Conservation (phyloP, 1,140 invertebrate species). For the Cataglyphis hispanica region DNA sequence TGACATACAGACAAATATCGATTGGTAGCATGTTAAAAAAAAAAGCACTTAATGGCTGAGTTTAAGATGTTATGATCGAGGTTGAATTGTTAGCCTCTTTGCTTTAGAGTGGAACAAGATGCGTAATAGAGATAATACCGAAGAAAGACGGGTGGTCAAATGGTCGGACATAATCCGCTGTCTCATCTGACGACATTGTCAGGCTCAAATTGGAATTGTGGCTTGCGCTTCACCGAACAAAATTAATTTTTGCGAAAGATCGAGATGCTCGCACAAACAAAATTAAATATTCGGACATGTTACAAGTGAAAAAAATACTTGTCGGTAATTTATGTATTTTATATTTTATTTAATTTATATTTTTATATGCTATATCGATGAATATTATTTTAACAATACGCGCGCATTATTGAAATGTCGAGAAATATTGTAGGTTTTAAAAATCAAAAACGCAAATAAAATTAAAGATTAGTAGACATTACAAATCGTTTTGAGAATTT, state of each 20-base stretch:
- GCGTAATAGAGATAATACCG: conserved; percentile 51
- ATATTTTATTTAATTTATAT: conserved; percentile 21
- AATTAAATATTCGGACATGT: conserved; percentile 31
- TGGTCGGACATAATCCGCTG: conserved; percentile 49
- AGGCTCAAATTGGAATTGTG: conserved; percentile 32
- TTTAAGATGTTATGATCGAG: conserved; percentile 52
- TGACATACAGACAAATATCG: conserved; percentile 36
- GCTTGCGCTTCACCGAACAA: conserved; percentile 23
- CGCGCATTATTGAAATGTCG: background rate
- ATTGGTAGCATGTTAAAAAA: conserved; percentile 28
- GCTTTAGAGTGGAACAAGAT: conserved; percentile 58
- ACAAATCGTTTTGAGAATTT: background rate
- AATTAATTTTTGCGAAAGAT: conserved; percentile 59
- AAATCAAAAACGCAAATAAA: background rate
- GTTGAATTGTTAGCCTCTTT: conserved; percentile 42
- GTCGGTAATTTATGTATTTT: conserved; percentile 13
- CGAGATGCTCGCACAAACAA: conserved; percentile 25
- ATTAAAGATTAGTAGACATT: background rate
- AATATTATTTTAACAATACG: background rate
- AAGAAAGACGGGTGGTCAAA: conserved; percentile 60
- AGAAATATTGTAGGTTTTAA: background rate
- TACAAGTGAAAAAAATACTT: conserved; percentile 18
- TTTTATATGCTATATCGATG: background rate
- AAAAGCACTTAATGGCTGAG: conserved; percentile 35
- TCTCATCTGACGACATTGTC: conserved; percentile 62